Evolutionary conservation across 2,888 invertebrate species (phyloP), one percentile per base, ranked within the genome.

Genomic region (Cephus pygmeus): DNA sequence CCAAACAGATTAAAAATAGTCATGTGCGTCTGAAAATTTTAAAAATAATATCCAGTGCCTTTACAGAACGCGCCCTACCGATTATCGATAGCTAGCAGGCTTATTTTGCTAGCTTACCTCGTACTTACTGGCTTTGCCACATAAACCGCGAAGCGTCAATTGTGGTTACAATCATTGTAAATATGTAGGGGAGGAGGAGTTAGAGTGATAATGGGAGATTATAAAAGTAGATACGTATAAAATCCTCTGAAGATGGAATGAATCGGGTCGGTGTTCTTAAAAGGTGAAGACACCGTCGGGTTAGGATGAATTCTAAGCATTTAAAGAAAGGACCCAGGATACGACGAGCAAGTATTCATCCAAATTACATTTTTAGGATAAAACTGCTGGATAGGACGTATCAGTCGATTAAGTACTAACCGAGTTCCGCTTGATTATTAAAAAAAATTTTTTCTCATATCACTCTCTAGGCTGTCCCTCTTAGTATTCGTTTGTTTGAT

Each of bases 161-260:
- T 23, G 56, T 56, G 23, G 6, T 23, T 56, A 56, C 56, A 23
- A 23, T 56, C 56, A 23, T 56, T 56, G 9, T 56, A 56, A 56
- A 56, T 56, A 56, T 56, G 56, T 23, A 56, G 9, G 56, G 56
- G 23, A 56, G 23, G 23, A 56, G 23, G 9, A 23, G 2, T 15
- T 35, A 3, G 35, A 23, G 9, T 56, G 23, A 23, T 73, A 36
- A 34, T 73, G 23, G 34, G 34, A 12, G 73, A 56, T 34, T 35
- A 73, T 73, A 73, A 34, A 73, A 36, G 73, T n/a, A 36, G 73
- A 35, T 34, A 36, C 56, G 56, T 56, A 56, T 56, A 56, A 56
- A 56, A 56, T 56, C 23, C 23, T 56, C 56, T 56, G 23, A 15
- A 56, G 56, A 56, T 56, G 56, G 56, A 56, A 56, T 56, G 56